Percentiles rank a stretch among this genome's conserved stretches.
Evolutionary conservation across 2,797 vertebrate species (phyloP).

Genomic region (Dendrocincla fuliginosa): DNA sequence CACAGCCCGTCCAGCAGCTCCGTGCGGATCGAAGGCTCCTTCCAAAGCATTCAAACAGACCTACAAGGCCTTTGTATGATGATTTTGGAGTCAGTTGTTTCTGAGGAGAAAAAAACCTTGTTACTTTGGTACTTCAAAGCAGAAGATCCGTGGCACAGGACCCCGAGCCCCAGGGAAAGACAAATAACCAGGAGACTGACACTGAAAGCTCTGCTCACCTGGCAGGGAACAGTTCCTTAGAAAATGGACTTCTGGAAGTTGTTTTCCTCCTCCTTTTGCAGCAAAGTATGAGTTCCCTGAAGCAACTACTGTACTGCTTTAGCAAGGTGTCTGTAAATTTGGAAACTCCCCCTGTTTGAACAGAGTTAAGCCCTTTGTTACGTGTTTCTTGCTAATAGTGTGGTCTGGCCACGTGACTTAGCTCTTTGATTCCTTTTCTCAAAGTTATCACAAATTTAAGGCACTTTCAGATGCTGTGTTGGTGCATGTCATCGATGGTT

Average conservation of each 20-base stretch:
- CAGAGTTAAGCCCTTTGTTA: background rate
- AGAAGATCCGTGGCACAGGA: background rate
- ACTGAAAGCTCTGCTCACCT: background rate
- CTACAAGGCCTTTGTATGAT: slow-evolving; percentile 39
- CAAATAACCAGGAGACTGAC: accelerated
- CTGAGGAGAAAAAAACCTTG: background rate
- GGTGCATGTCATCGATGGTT: accelerated
- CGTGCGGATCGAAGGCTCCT: slow-evolving; percentile 6
- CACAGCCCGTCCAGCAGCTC: slow-evolving; percentile 53
- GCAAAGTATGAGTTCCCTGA: background rate
- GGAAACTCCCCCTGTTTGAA: background rate
- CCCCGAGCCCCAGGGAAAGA: background rate
- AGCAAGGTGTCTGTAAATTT: accelerated
- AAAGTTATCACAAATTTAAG: accelerated
- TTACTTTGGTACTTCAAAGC: background rate
- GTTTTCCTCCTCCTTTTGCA: background rate
- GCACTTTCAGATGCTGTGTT: accelerated
- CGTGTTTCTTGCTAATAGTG: background rate
- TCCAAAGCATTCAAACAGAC: slow-evolving; percentile 33
- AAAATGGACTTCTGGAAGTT: background rate
- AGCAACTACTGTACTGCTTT: accelerated
- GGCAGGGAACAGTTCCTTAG: background rate
- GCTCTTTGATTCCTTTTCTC: background rate
- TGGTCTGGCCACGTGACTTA: background rate
- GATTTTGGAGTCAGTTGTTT: background rate